These are phyloP conservation scores for Anoncus sp. DNA, from an alignment of 2,888 invertebrate genomes.

Conservation along the genomic window DNA sequence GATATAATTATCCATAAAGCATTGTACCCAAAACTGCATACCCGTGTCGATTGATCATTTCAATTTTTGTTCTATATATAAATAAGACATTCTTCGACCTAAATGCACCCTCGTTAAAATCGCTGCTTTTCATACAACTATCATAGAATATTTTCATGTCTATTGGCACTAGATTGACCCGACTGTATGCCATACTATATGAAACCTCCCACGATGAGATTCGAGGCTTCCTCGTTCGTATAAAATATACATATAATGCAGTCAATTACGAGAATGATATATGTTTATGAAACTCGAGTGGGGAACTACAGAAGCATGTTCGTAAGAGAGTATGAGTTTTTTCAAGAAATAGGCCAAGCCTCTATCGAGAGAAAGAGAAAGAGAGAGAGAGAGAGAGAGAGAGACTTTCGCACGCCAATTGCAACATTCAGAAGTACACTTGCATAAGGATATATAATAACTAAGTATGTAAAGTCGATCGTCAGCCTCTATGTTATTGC, in stretches of 20 bases:
- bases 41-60: background rate
- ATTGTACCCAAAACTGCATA: background rate
- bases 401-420: conserved; percentile 40
- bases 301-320: conserved; percentile 1
- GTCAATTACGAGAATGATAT: conserved; percentile 34
- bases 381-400: no score
- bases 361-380: background rate
- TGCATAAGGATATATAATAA: background rate
- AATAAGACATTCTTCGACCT: background rate
- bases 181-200: background rate
- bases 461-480: conserved; percentile 11
- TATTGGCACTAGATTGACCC: background rate
- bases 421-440: conserved; percentile 27
- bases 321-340: background rate
- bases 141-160: no score
- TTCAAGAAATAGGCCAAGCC: conserved; percentile 14
- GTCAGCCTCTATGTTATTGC: conserved; percentile 16
- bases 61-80: background rate
- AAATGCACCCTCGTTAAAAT: no score
- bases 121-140: no score
- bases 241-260: conserved; percentile 5
- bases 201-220: conserved; percentile 1
- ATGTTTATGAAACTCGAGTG: conserved; percentile 20
- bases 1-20: background rate
- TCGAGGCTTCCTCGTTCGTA: conserved; percentile 11